Conservation (phyloP, 2,113 vertebrate species). For the Triplophysa siluroides region DNA sequence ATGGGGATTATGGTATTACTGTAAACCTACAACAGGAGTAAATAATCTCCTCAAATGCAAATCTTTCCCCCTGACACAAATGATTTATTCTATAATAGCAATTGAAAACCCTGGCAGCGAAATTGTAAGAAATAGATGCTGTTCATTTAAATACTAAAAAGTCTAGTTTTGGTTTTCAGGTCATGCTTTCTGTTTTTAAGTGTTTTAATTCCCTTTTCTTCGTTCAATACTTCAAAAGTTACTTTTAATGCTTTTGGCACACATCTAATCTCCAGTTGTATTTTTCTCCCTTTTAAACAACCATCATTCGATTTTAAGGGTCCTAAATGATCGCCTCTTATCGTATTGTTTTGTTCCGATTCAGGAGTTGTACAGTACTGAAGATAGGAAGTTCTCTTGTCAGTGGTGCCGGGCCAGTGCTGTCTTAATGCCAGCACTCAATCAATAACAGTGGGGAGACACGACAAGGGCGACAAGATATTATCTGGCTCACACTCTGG, state of each 20-base stretch:
- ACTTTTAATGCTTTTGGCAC: background rate
- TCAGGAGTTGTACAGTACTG: slow-evolving; percentile 1
- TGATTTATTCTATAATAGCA: too few species aligned
- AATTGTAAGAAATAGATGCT: too few species aligned
- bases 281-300: background rate
- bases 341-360: slow-evolving; percentile 1
- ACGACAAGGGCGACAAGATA: slow-evolving; percentile 81
- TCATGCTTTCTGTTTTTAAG: background rate
- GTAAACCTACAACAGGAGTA: too few species aligned
- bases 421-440: slow-evolving; percentile 76
- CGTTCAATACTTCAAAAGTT: background rate
- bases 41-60: too few species aligned
- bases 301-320: background rate
- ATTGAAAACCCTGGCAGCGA: too few species aligned
- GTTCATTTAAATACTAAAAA: too few species aligned
- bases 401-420: slow-evolving; percentile 62
- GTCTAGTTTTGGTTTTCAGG: too few species aligned
- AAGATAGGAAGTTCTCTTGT: slow-evolving; percentile 17
- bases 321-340: background rate
- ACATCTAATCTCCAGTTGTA: background rate
- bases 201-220: background rate
- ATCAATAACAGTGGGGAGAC: slow-evolving; percentile 76
- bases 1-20: background rate
- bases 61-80: too few species aligned
- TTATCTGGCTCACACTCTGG: slow-evolving; percentile 80